phyloP scores from a whole-genome alignment of 2,113 vertebrate genomes.

The Salvator merianae region DNA sequence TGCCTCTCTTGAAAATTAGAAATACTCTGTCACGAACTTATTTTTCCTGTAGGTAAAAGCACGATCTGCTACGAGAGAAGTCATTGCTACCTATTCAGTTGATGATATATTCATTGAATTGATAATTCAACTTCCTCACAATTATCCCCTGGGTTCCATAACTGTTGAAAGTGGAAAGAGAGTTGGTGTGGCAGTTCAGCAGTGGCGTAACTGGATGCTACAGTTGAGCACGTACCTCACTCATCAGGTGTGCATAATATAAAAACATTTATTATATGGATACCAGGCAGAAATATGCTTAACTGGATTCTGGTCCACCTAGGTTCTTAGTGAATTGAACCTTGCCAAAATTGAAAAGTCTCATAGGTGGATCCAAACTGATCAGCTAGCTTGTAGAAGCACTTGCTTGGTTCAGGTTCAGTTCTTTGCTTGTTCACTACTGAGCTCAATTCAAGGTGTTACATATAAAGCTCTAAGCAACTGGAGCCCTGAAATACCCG shows the following conservation, averaged over 20 bases:
- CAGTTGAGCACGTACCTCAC: conserved; percentile 97
- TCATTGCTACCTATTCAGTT: conserved; percentile 94
- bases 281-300: too few relatives aligned
- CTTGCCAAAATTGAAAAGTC: too few relatives aligned
- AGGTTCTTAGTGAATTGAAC: too few relatives aligned
- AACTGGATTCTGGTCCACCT: too few relatives aligned
- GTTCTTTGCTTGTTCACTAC: too few relatives aligned
- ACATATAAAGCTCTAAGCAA: too few relatives aligned
- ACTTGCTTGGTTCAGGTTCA: too few relatives aligned
- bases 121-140: conserved; percentile 93
- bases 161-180: conserved; percentile 93
- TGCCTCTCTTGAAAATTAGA: background rate
- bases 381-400: too few relatives aligned
- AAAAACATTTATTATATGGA: background rate
- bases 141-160: conserved; percentile 92
- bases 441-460: too few relatives aligned
- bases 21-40: background rate
- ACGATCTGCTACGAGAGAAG: conserved; percentile 90
- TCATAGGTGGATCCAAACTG: too few relatives aligned
- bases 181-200: conserved; percentile 95
- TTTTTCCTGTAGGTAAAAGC: conserved; percentile 86
- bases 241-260: conserved; percentile 83
- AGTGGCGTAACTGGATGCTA: conserved; percentile 99
- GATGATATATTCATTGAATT: conserved; percentile 97
- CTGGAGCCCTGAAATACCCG: too few relatives aligned